Base-by-base conservation (phyloP, 1,140 invertebrate genomes). In the Plectrocnemia conspersa region DNA sequence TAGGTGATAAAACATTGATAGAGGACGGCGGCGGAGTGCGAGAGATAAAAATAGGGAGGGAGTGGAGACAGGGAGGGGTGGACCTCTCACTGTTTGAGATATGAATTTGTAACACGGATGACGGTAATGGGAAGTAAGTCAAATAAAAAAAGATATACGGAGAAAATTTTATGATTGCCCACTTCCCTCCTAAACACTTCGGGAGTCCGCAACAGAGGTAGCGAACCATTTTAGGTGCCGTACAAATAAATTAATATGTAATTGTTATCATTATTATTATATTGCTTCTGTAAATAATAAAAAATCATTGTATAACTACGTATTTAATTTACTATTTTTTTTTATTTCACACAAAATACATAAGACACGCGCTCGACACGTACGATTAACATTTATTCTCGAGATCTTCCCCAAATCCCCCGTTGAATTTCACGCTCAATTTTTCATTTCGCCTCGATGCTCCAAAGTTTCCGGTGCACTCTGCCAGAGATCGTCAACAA, bases 31-130 rank as follows among this genome's bases (percentile, higher is more conserved):
- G 6, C 6, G 27, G 27, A 29, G n/a, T 6, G n/a, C 27, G 27
- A n/a, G n/a, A 29, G 27, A 29, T 29, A 29, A 29, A 29, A 29
- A 29, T 29, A 29, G 38, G 40, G 45, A 24, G 11, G 35, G 45
- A 18, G 5, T 13, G n/a, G 23, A 27, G 53, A 11, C 7, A 49
- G 33, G 11, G 22, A 19, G 32, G 52, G 10, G 19, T 3, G 23
- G 56, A 53, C 56, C 56, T 58, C 56, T 58, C 27, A 58, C 56
- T 58, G 56, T 58, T 58, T 54, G 56, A 59, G 52, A 59, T 59
- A 59, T 59, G 56, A 59, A 59, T 59, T 59, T 59, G 56, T 59
- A 59, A 59, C 56, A 44, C 44, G 56, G 52, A 54, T 59, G 56
- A 59, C 56, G 50, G 56, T 59, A 59, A 59, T 59, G 56, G 56